Percentiles rank a stretch among this genome's conserved stretches.
These are phyloP conservation scores for Philhelius pedissequus DNA, from an alignment of 2,888 invertebrate species.

Conservation along the genomic window DNA sequence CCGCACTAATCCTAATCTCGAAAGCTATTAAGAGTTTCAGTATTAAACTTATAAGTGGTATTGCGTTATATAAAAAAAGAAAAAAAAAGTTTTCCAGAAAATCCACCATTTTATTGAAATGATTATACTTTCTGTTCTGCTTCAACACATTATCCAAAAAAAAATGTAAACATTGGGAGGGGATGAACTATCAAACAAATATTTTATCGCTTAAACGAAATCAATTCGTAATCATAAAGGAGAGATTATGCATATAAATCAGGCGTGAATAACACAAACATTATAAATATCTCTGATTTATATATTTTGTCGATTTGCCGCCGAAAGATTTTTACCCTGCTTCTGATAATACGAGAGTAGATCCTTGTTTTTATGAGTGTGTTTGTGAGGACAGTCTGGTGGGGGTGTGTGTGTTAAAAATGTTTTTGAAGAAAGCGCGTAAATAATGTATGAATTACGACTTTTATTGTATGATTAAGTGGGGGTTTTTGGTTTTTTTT, in stretches of 20 bases:
- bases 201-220: constrained; percentile 46
- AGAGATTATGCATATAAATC: constrained; percentile 68
- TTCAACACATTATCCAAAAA: not conserved
- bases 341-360: no score
- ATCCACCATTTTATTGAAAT: not conserved
- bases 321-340: not conserved
- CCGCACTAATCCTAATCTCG: not conserved
- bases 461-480: constrained; percentile 33
- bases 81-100: not conserved
- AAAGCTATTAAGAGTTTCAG: not conserved
- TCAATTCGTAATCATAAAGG: constrained; percentile 65
- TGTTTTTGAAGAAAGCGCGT: constrained; percentile 43
- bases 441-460: constrained; percentile 55
- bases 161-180: not conserved
- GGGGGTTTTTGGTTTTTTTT: not conserved
- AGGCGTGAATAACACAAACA: constrained; percentile 47
- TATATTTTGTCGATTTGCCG: constrained; percentile 58
- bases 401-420: constrained; percentile 44
- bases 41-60: not conserved
- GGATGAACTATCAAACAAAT: not conserved
- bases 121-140: not conserved
- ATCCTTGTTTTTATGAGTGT: not conserved
- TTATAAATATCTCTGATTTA: constrained; percentile 53
- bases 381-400: no score
- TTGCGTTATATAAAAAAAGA: not conserved